Evolutionary conservation across 2,888 invertebrate species (phyloP), one percentile per base, ranked within the genome.

Genomic region (Argyresthia goedartella): DNA sequence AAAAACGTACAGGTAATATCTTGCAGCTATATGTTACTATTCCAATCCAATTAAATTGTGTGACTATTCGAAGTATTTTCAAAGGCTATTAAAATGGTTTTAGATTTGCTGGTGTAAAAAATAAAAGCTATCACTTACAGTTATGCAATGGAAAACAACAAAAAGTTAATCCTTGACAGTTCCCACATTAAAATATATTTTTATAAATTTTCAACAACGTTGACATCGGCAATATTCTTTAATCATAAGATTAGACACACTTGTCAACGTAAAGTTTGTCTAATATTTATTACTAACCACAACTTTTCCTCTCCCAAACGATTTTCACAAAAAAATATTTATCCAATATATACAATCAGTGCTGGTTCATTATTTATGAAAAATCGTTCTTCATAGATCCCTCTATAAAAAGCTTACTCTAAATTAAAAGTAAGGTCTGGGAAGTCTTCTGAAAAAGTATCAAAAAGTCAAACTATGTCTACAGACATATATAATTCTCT

Each of bases 341-440:
- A 80, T 77, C 81, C 80, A 81, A 77, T 81, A 78, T 69, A 74
- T 68, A 73, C 73, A 84, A 85, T 85, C 80, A 73, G 84, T 77
- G 76, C 84, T 81, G 85, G 76, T 77, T 81, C 82, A 82, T 86
- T 74, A 81, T 64, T 84, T 82, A 86, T 86, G 81, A 86, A 85
- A 84, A 81, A 86, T 82, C 70, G 82, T 75, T 81, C 73, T 71
- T 70, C 73, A 72, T 66, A 75, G 66, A 80, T 69, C 75, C 70
- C 71, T 78, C 81, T 81, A 82, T 82, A 85, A 85, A 86, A 86
- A 86, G 75, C 79, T 81, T 76, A 81, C 84, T 81, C 71, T 68
- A 81, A 85, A 86, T 86, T 86, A 85, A 86, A 85, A 86, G 84
- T 84, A 82, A 85, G 81, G 81, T 81, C 81, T 84, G 79, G 25